phyloP scores from a whole-genome alignment of 1,140 invertebrate species.

The Ganaspis sp. region DNA sequence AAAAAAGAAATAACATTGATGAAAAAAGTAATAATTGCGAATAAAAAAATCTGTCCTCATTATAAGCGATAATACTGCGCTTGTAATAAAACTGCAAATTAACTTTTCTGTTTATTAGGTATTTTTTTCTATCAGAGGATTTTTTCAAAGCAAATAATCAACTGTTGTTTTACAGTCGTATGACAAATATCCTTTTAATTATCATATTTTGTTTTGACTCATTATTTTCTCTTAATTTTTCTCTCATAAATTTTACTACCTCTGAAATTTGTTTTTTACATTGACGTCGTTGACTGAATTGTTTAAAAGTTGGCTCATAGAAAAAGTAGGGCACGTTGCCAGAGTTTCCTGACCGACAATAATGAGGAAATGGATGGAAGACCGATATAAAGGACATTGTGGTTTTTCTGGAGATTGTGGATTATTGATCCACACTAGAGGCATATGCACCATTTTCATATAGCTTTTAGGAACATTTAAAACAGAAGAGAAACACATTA shows the following conservation, averaged over 20 bases:
- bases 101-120: no score
- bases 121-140: no score
- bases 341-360: conserved; percentile 28
- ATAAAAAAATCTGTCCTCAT: no score
- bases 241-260: background rate
- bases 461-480: background rate
- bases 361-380: conserved; percentile 28
- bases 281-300: conserved; percentile 10
- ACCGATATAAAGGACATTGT: conserved; percentile 27
- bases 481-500: background rate
- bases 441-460: background rate
- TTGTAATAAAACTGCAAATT: no score
- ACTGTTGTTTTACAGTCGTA: no score
- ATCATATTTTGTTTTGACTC: background rate
- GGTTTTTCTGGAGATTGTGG: conserved; percentile 26
- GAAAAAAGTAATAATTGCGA: no score
- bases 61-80: no score
- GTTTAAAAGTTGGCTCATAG: conserved; percentile 20
- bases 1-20: no score
- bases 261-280: conserved; percentile 15
- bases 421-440: conserved; percentile 18
- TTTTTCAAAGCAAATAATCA: no score
- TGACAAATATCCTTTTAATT: no score
- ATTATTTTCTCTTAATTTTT: background rate
- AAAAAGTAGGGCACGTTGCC: conserved; percentile 28